phyloP scores from a whole-genome alignment of 1,140 invertebrate species.

The Sitophilus oryzae region DNA sequence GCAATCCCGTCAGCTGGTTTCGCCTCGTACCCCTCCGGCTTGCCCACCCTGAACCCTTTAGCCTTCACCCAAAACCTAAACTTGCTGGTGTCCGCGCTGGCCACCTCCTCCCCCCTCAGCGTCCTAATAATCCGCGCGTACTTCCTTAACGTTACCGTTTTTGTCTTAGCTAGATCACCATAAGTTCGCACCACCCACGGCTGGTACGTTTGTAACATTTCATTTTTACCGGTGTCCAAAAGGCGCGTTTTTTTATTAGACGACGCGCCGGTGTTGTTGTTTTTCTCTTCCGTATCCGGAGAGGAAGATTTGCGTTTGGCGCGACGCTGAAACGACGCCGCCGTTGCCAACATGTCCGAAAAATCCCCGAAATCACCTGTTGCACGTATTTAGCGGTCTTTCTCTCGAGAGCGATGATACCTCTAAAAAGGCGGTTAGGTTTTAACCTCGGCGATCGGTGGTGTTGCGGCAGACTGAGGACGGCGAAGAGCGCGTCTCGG shows the following conservation, averaged over 20 bases:
- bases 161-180: constrained; percentile 89
- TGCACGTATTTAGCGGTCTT: no score
- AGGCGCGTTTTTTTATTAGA: constrained; percentile 49
- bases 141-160: constrained; percentile 90
- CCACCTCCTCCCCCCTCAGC: constrained; percentile 81
- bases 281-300: no score
- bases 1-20: constrained; percentile 63
- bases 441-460: no score
- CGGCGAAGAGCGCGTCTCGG: no score
- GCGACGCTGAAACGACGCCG: no score
- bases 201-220: constrained; percentile 71
- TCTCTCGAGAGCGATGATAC: no score
- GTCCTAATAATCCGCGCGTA: constrained; percentile 82
- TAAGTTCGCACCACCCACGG: constrained; percentile 90
- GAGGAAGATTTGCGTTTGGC: no score
- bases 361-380: no score
- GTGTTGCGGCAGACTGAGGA: no score
- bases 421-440: no score
- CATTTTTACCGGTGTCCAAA: constrained; percentile 53
- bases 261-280: constrained; percentile 47
- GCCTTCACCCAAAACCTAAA: constrained; percentile 95
- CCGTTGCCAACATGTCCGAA: no score
- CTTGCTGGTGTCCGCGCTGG: constrained; percentile 87
- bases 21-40: constrained; percentile 59
- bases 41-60: constrained; percentile 81